Base-by-base conservation (phyloP, 2,797 vertebrate genomes). In the Ctenopoma multispine region DNA sequence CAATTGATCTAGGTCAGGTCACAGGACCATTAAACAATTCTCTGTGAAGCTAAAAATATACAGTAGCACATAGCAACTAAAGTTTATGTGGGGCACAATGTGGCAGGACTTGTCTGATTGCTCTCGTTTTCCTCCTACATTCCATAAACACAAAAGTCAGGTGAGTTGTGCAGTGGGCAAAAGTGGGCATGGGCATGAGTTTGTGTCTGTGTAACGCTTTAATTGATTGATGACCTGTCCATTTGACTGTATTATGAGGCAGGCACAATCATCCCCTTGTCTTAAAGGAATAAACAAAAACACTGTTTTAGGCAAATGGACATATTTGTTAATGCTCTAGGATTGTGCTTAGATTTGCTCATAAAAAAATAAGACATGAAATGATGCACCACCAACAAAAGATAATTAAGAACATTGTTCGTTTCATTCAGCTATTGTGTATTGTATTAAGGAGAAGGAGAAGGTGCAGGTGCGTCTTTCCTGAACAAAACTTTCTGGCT, bases 1-100 rank as follows among this genome's bases (percentile, higher is more conserved):
- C 44, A 75, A 66, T 21, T 70, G 79, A 90, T 87, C 57, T 81
- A 72, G 85, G 82, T 84, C 84, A 87, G 82, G 84, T 81, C 82
- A 77, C 69, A 57, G 67, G 77, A 83, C 80, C 77, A 71, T 79
- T 79, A 75, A 87, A 81, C 48, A 78, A 63, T 72, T 63, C 56
- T 69, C 48, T 18, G 61, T 6, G 49, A 76, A 56, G 49, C 82
- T 69, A 77, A 38, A 71, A 72, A 64, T 56, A 60, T 20, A 20
- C 44, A 46, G 44, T 23, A 64, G 53, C 65, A 49, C 59, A 60
- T 61, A 63, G 55, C 38, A 65, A 54, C 23, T 29, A 20, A 69
- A 69, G 64, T 75, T 76, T 78, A 73, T 74, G 41, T 69, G 55
- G 51, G 36, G 60, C 58, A 77, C 56, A 59, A 15, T 50, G 56